phyloP scores from a whole-genome alignment of 1,140 invertebrate genomes.

The Drosophila grimshawi region DNA sequence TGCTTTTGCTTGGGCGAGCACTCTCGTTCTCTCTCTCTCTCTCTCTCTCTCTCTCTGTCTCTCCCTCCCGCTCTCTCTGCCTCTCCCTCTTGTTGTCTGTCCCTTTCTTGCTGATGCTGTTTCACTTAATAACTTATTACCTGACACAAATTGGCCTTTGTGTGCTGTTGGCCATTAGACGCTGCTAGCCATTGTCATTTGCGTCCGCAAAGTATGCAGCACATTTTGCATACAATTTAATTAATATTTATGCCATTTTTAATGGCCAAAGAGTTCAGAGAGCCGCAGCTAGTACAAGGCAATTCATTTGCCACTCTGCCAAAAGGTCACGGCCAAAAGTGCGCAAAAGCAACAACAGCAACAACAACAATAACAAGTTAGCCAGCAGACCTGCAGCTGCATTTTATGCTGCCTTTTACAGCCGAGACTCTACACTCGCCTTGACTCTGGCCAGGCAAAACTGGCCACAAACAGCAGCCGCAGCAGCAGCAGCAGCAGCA shows the following conservation, averaged over 20 bases:
- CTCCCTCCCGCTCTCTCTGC: constrained; percentile 2
- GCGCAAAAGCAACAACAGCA: constrained; percentile 40
- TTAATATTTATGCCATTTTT: constrained; percentile 77
- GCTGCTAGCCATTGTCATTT: constrained; percentile 19
- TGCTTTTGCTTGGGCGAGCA: background rate
- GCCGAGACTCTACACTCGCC: constrained; percentile 54
- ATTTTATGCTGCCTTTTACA: constrained; percentile 57
- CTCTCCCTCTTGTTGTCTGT: constrained; percentile 5
- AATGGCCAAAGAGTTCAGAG: constrained; percentile 40
- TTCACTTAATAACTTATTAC: constrained; percentile 54
- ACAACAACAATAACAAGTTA: constrained; percentile 62
- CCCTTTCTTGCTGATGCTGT: background rate
- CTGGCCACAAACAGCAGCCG: constrained; percentile 47
- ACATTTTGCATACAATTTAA: constrained; percentile 69
- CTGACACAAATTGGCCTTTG: constrained; percentile 50
- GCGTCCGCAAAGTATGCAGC: constrained; percentile 67
- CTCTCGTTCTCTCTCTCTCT: background rate
- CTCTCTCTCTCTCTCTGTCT: background rate
- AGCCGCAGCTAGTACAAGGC: constrained; percentile 24
- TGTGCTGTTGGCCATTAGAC: constrained; percentile 32
- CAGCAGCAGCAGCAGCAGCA: constrained; percentile 22
- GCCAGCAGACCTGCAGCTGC: constrained; percentile 53
- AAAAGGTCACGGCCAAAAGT: constrained; percentile 80
- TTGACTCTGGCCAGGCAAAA: constrained; percentile 71
- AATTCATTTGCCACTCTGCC: constrained; percentile 46